Conservation (phyloP, 2,797 vertebrate species). For the Presbytis comata region DNA sequence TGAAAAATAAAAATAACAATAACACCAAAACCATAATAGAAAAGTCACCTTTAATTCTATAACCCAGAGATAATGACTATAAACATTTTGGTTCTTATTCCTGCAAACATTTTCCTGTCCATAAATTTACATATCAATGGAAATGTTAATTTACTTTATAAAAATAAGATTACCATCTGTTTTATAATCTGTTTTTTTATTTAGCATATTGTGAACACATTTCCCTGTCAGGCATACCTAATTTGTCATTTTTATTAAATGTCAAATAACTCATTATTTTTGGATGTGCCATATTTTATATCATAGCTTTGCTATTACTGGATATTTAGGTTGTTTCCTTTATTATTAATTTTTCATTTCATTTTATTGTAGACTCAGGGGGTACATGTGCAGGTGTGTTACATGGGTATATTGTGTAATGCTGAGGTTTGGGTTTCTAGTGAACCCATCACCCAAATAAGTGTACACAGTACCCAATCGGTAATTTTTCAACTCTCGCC, state of each 20-base stretch:
- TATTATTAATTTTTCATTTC: neutral
- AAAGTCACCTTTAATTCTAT: neutral
- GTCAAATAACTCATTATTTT: neutral
- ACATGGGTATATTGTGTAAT: neutral
- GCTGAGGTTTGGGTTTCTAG: neutral
- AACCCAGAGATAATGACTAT: neutral
- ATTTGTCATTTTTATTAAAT: neutral
- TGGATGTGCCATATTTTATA: neutral
- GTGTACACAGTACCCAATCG: neutral
- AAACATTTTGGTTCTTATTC: neutral
- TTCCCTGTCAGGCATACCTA: neutral
- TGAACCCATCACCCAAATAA: neutral
- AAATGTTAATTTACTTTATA: neutral
- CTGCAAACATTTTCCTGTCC: neutral
- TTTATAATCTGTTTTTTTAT: neutral
- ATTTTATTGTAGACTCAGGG: neutral
- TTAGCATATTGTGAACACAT: neutral
- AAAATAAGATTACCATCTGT: slow-evolving; percentile 4
- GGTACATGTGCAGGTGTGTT: neutral
- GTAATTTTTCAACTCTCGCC: neutral
- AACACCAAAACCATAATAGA: neutral
- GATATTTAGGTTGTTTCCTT: neutral
- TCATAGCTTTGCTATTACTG: neutral
- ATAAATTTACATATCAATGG: neutral
- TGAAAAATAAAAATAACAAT: neutral